Base-by-base conservation (phyloP, 2,888 invertebrate genomes). In the Melangyna quadrimaculata region DNA sequence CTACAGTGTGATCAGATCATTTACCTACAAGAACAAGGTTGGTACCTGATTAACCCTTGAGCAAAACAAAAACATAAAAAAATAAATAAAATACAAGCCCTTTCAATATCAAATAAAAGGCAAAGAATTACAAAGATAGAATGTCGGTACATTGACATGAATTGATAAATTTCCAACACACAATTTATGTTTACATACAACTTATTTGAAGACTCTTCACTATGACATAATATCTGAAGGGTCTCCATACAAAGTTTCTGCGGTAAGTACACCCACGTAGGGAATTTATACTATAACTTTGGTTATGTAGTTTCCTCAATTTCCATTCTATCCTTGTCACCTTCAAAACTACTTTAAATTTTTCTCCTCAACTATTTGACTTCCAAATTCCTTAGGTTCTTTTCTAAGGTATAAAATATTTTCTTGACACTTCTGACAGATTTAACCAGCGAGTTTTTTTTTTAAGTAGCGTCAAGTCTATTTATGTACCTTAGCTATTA, bases 401-500 rank as follows among this genome's bases (percentile, higher is more conserved):
- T 43, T 43, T 29, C n/a, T 27, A 29, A 19, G 19, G 29, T 10
- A 29, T 63, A 61, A 29, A 45, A 37, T 37, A 37, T 24, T 35
- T 61, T 45, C 29, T 0, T 63, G 63, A 63, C 63, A 45, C 63
- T 12, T 29, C 43, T 45, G 19, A 8, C 9, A 63, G 57, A 63
- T 63, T 27, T 17, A 63, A 57, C 22, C 35, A 37, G n/a, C n/a
- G n/a, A n/a, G n/a, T n/a, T 12, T 37, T 37, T 24, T 19, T 24
- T 45, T 27, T 14, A 63, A 63, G 10, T 24, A 10, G 65, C 32
- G 14, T 45, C 9, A 45, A 65, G 32, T 65, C 65, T 65, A 29
- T 63, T 63, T 63, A n/a, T n/a, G n/a, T n/a, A n/a, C n/a, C n/a
- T n/a, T n/a, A 19, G 29, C 63, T 27, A 45, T 65, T 65, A 14